Conservation (phyloP, 37 sponge, comb jelly and placozoan genomes). For the Eunapius fragilis region DNA sequence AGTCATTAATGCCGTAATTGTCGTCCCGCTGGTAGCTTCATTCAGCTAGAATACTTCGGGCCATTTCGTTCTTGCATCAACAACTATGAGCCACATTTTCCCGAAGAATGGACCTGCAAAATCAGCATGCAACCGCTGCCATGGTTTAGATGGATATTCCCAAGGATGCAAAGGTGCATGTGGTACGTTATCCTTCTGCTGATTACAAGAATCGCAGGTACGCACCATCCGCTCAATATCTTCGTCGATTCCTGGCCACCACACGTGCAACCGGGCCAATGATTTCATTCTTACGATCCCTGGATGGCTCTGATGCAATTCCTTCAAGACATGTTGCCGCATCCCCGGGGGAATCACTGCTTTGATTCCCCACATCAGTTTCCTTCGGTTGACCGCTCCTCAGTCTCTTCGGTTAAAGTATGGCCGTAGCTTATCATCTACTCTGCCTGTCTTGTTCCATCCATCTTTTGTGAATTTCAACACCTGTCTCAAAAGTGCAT, state of each 20-base stretch:
- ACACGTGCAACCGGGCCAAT: conserved; percentile 13
- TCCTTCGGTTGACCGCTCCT: background rate
- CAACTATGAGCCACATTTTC: conserved; percentile 14
- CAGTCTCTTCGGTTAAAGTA: background rate
- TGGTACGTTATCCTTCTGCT: background rate
- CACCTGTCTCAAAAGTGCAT: conserved; percentile 47
- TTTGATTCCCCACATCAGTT: background rate
- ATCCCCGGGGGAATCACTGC: conserved; percentile 3
- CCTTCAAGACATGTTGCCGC: conserved; percentile 1
- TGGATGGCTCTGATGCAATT: conserved; percentile 6
- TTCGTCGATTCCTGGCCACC: conserved; percentile 37
- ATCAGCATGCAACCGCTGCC: conserved; percentile 28
- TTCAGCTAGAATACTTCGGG: conserved; percentile 38
- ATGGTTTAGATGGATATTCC: conserved; percentile 16
- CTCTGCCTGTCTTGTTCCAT: background rate
- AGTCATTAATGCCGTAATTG: background rate
- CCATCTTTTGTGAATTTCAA: conserved; percentile 21
- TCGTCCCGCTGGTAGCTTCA: background rate
- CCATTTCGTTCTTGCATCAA: conserved; percentile 59
- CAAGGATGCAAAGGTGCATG: conserved; percentile 18
- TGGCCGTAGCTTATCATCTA: background rate
- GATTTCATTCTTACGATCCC: conserved; percentile 19
- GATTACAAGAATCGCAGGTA: background rate
- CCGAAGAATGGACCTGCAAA: conserved; percentile 19
- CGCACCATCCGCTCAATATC: conserved; percentile 3